Evolutionary conservation across 1,140 invertebrate species (phyloP), one percentile per base, ranked within the genome.

Genomic region (Phymorhynchus buccinoides): DNA sequence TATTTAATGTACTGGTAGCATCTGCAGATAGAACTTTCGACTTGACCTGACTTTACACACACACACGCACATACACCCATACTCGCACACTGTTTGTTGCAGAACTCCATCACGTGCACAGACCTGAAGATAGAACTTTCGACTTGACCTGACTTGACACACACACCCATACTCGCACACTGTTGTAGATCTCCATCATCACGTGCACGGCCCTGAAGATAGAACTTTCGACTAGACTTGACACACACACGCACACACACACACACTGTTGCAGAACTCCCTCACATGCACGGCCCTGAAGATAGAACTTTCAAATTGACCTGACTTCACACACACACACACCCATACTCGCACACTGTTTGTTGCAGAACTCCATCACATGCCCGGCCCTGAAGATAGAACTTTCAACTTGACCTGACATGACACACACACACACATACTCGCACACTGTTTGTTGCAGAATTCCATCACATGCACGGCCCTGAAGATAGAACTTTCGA

Each of bases 381-480:
- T 97, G 96, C 90, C 95, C 95, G 52, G 95, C 96, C 9, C 94
- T 99, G 66, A 95, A 96, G 81, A 95, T n/a, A n/a, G n/a, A n/a
- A n/a, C n/a, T n/a, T n/a, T n/a, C n/a, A n/a, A n/a, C n/a, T n/a
- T n/a, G n/a, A n/a, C n/a, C n/a, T n/a, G n/a, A 39, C 77, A 79
- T 37, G 41, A 14, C 77, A 79, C 7, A 48, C 77, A 79, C 6
- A 41, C 37, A 41, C 77, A 18, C 56, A 62, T 27, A 22, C 56
- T 3, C 56, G 56, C 56, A 22, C 56, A 12, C 12, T n/a, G 3
- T 42, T n/a, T 42, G 3, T 30, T 42, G 14, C 86, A 93, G 91
- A 92, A 88, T 83, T 95, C 93, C 30, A 94, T 98, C 39, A 93
- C 92, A 0, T 97, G 96, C 90, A 95, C 95, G 52, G 95, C 96